Evolutionary conservation across 2,888 invertebrate species (phyloP).

Genomic region (Macaria notata): DNA sequence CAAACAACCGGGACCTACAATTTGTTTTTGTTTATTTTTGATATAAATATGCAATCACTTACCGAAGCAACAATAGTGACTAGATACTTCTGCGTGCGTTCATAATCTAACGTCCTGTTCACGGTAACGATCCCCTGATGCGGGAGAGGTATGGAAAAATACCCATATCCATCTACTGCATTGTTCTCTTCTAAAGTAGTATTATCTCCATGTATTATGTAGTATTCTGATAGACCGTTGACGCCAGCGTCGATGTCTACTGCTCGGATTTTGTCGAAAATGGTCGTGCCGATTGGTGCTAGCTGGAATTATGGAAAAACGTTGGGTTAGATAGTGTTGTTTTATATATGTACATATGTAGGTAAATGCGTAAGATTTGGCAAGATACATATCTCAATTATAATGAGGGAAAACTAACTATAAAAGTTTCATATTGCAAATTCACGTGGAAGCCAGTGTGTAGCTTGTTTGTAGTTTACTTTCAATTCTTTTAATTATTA

Average conservation of each 20-base stretch:
- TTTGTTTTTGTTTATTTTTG: too few relatives aligned
- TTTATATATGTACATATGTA: too few relatives aligned
- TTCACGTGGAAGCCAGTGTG: too few relatives aligned
- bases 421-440: too few relatives aligned
- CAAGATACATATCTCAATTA: too few relatives aligned
- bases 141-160: conserved; percentile 92
- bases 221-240: conserved; percentile 94
- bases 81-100: conserved; percentile 92
- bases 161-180: conserved; percentile 89
- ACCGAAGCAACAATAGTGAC: conserved; percentile 95
- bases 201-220: conserved; percentile 86
- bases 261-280: conserved; percentile 91
- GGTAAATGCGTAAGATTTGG: too few relatives aligned
- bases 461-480: too few relatives aligned
- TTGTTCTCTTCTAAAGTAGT: conserved; percentile 70
- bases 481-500: too few relatives aligned
- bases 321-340: not conserved
- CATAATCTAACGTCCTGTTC: conserved; percentile 93
- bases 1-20: too few relatives aligned
- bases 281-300: conserved; percentile 92
- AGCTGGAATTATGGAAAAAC: conserved; percentile 82
- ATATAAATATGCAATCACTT: conserved; percentile 66
- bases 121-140: conserved; percentile 95
- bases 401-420: too few relatives aligned
- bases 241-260: conserved; percentile 93